Evolutionary conservation across 2,113 vertebrate genomes (phyloP).

Genomic region (Hippocampus abdominalis): DNA sequence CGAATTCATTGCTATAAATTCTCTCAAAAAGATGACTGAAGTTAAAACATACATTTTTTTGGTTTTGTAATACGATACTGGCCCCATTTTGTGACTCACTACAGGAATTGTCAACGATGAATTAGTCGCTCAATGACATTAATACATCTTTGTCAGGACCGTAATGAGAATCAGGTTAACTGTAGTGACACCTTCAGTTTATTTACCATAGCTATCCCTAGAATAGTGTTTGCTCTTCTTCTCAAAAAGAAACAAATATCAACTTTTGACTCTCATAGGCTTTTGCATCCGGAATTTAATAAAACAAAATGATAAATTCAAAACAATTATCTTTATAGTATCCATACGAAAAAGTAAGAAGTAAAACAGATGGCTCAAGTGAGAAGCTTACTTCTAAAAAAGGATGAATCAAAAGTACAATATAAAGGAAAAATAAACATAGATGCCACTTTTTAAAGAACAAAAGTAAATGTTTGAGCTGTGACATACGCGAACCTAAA

Average conservation of each 20-base stretch:
- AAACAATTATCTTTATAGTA: slow-evolving; percentile 44
- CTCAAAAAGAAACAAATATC: not conserved
- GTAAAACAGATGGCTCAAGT: slow-evolving; percentile 49
- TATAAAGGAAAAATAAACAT: slow-evolving; percentile 26
- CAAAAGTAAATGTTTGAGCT: slow-evolving; percentile 21
- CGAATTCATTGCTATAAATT: not conserved
- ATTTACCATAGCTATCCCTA: not conserved
- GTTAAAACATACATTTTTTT: no score
- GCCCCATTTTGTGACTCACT: not conserved
- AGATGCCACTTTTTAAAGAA: slow-evolving; percentile 47
- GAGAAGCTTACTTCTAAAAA: slow-evolving; percentile 35
- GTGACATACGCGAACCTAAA: slow-evolving; percentile 13
- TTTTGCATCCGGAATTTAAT: slow-evolving; percentile 53
- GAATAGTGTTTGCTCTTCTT: not conserved
- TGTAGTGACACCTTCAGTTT: not conserved
- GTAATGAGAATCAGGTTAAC: not conserved
- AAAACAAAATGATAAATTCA: slow-evolving; percentile 51
- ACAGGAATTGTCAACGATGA: not conserved
- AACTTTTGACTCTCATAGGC: not conserved
- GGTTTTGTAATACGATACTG: no score
- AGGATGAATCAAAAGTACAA: slow-evolving; percentile 31
- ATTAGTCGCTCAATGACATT: not conserved
- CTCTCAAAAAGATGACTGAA: no score
- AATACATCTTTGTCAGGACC: not conserved
- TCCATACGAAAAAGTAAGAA: slow-evolving; percentile 43